These are phyloP conservation scores for Phrynocephalus guinanensis DNA, from an alignment of 2,797 vertebrate species.

Conservation along the genomic window DNA sequence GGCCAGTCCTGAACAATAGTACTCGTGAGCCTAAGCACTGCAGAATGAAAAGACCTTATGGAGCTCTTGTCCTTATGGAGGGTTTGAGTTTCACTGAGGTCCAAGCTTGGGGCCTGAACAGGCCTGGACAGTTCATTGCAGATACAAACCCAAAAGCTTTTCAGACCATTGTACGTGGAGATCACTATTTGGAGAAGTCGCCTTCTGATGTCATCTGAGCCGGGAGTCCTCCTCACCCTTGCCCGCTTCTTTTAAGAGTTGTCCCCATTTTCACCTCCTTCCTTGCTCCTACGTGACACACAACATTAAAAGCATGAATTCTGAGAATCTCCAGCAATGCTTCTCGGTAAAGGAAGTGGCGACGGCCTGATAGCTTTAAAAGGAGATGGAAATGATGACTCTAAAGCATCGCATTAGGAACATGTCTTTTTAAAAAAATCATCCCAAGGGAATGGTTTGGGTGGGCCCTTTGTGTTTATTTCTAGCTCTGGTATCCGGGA, in stretches of 20 bases:
- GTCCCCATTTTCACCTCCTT: background rate
- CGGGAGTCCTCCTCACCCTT: background rate
- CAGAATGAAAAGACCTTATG: too few relatives aligned
- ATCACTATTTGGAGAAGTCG: background rate
- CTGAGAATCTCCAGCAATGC: background rate
- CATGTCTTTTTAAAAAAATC: background rate
- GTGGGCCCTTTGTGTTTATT: conserved; percentile 7
- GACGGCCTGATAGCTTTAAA: conserved; percentile 25
- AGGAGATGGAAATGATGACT: conserved; percentile 29
- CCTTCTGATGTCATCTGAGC: background rate
- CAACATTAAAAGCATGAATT: background rate
- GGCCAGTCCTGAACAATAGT: too few relatives aligned
- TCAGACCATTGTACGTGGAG: too few relatives aligned
- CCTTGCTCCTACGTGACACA: background rate
- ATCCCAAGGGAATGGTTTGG: conserved; percentile 22
- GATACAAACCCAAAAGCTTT: too few relatives aligned
- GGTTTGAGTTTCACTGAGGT: background rate
- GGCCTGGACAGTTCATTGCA: background rate
- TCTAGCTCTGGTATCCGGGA: background rate
- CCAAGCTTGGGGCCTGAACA: background rate
- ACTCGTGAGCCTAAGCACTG: too few relatives aligned
- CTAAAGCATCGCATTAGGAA: background rate
- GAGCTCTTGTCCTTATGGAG: too few relatives aligned
- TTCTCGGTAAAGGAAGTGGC: background rate
- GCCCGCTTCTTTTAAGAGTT: background rate